Evolutionary conservation across 1,140 invertebrate genomes (phyloP), one percentile per base, ranked within the genome.

Genomic region (Lasaia peninsularis): DNA sequence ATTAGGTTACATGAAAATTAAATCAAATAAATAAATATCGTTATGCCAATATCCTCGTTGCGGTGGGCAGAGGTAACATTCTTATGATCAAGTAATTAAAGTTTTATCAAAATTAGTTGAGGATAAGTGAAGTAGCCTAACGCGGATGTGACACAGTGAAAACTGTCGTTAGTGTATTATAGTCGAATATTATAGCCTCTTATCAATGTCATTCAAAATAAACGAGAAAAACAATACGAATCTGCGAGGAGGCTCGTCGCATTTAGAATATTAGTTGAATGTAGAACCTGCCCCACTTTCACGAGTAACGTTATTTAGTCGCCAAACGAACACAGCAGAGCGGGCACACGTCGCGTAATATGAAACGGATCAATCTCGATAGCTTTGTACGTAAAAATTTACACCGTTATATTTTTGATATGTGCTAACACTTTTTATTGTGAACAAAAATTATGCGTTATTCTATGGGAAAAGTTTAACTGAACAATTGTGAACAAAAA

Each of bases 271-370:
- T 21, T 56, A 21, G 56, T 35, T 49, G 34, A 31, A 31, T 60
- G 56, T 53, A 61, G 32, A 65, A 61, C 31, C 14, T 68, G 69
- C 35, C 69, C 69, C 60, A 68, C 69, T 71, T 71, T 71, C 69
- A 71, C 69, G 62, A 49, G 12, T 55, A 56, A 52, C 58, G 52
- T 56, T 60, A 60, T 33, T 20, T 21, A 52, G 50, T 52, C n/a
- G 14, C 8, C 28, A 33, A 14, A 18, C 32, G 50, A 18, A 33
- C 32, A 14, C 21, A 31, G 28, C 63, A 60, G 64, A 84, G 40
- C 40, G 1, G 40, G 11, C 10, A 6, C 18, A 14, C 14, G 33
- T 44, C 40, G 40, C 10, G 11, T 3, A 48, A 48, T 48, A 40
- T 40, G 40, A 14, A 14, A 48, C 16, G 16, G 40, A 48, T 48